Evolutionary conservation across 2,113 vertebrate species (phyloP).

Genomic region (Ifrita kowaldi): DNA sequence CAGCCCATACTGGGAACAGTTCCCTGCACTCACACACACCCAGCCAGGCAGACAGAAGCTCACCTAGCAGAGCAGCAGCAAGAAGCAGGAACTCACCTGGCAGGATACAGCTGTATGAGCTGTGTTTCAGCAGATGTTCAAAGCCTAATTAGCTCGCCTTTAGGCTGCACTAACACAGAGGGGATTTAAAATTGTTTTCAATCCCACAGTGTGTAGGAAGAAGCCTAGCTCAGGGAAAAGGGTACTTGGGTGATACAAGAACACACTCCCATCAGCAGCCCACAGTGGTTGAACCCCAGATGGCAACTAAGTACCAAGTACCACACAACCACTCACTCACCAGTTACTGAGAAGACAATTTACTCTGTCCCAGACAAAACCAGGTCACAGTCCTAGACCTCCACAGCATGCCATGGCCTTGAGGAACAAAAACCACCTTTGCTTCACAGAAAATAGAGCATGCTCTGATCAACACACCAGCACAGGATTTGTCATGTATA

Average conservation of each 20-base stretch:
- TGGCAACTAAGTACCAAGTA: neutral
- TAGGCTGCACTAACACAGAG: neutral
- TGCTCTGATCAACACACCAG: neutral
- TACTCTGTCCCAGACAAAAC: neutral
- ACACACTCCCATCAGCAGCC: neutral
- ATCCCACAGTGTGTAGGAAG: neutral
- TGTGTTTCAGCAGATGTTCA: neutral
- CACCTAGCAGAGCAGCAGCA: neutral
- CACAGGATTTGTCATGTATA: neutral
- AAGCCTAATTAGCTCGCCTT: neutral
- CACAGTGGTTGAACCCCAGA: neutral
- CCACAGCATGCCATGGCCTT: neutral
- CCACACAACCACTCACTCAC: neutral
- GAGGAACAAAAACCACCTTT: neutral
- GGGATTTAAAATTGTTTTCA: neutral
- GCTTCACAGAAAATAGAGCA: neutral
- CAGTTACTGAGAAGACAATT: neutral
- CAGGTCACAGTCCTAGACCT: neutral
- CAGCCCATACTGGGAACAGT: fast-evolving
- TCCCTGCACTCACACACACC: neutral
- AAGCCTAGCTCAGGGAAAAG: neutral
- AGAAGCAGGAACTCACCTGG: neutral
- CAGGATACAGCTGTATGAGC: neutral
- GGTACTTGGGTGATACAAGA: neutral
- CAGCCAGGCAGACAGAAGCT: too few relatives aligned